Evolutionary conservation across 1,140 invertebrate genomes (phyloP), one percentile per base, ranked within the genome.

Genomic region (Amyelois transitella): DNA sequence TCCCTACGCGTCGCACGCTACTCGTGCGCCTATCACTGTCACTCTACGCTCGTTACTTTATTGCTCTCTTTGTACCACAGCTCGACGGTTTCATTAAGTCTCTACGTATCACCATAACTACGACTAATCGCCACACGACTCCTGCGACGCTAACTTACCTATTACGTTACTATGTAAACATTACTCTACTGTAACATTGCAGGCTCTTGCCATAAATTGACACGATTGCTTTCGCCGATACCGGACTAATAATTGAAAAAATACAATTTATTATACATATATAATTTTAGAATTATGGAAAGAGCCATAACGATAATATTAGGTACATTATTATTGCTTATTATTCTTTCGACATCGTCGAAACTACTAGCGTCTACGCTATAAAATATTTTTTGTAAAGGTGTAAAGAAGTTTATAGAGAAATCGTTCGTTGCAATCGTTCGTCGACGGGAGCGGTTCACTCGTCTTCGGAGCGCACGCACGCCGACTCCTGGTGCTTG

Each of bases 401-500:
- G 69, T 86, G 82, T 86, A 83, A 64, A 86, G 78, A 86, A 86
- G 80, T 79, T 73, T 57, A 83, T 81, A 83, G 78, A 81, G 82
- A 83, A 83, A 80, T 75, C 59, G 44, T 83, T 83, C 81, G 78
- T 83, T 85, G 81, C 73, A 76, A 66, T 69, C 28, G 57, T 74
- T 70, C 49, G 53, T 62, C 58, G 63, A 51, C 59, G 62, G 51
- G 60, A 53, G 57, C 49, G 28, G 51, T 32, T 65, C 55, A 75
- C 53, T 73, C 61, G 50, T 86, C 84, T 38, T 79, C 81, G 66
- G 90, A 83, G 58, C 93, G 93, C 68, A 93, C 90, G 78, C 97
- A 99, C 20, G 96, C 93, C 8, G 96, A 96, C 87, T 99, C 97
- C 74, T 96, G 91, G 87, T 99, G 98, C 85, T 99, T 99, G 89